Evolutionary conservation across 2,113 vertebrate genomes (phyloP), one percentile per base, ranked within the genome.

Genomic region (Otis tarda): DNA sequence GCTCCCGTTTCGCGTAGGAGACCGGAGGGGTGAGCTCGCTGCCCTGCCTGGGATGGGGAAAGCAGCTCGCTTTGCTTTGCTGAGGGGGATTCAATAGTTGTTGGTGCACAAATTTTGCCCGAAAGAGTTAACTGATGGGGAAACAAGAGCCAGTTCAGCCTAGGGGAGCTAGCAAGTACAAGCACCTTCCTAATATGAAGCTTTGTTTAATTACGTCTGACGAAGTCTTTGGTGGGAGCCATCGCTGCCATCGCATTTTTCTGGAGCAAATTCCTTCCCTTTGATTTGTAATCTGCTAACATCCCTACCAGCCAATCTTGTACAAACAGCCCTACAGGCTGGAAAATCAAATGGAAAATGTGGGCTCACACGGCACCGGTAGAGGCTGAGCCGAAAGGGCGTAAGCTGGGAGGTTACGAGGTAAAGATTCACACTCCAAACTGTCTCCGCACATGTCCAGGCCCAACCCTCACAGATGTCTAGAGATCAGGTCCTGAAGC

Each of bases 201-300:
- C 60, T 95, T 93, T 74, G 64, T 78, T 95, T 96, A 94, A 96
- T 97, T 96, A 90, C 6, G 5, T 55, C 73, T 94, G 94, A 94
- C 67, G 71, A 95, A 93, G 84, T 39, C 83, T 93, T 91, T 39
- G 4, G 68, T 52, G 75, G 87, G 87, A 96, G 73, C 91, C 76
- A 84, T 77, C 4, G 1, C 57, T 95, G 83, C 83, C 69, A 77
- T 39, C 78, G 89, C 12, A 0, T 85, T 74, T 43, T 95, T 95
- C 83, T 92, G 89, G 90, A 94, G 89, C 68, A 94, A 97, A 96
- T 97, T 97, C 93, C 60, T 95, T 89, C 71, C 86, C 83, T 95
- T 92, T 96, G 94, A 92, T 94, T 97, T 11, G 70, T 83, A 89
- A 95, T 92, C 90, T 94, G 81, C 60, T 93, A 41, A 63, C 75